These are phyloP conservation scores for Babyrousa celebensis DNA, from an alignment of 2,797 vertebrate genomes.

Conservation along the genomic window DNA sequence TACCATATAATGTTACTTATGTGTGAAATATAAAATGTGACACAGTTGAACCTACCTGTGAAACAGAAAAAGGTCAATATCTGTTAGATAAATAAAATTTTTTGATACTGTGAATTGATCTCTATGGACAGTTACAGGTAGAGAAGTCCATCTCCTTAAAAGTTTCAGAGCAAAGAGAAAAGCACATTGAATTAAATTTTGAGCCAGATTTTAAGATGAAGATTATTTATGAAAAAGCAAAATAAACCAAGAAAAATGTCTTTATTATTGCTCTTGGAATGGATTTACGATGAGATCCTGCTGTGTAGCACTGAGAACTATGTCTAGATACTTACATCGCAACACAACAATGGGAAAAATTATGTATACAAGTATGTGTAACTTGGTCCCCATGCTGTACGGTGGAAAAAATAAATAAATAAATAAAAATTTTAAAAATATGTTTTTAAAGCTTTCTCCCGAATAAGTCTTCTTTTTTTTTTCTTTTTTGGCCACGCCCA, in stretches of 20 bases:
- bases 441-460: neutral
- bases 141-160: neutral
- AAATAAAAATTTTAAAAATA: no score
- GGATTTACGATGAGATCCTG: no score
- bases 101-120: neutral
- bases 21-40: no score
- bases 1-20: no score
- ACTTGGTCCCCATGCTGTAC: no score
- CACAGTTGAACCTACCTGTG: no score
- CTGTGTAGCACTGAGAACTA: no score
- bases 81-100: neutral
- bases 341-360: no score
- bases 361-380: no score
- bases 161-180: slow-evolving; percentile 3
- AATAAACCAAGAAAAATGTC: slow-evolving; percentile 31
- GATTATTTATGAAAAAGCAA: slow-evolving; percentile 52
- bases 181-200: neutral
- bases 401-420: neutral
- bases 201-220: slow-evolving; percentile 15
- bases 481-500: no score
- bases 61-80: neutral
- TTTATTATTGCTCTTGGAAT: no score
- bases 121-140: neutral
- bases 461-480: neutral
- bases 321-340: no score